Evolutionary conservation across 2,888 invertebrate species (phyloP), one percentile per base, ranked within the genome.

Genomic region (Phytoseiulus persimilis): DNA sequence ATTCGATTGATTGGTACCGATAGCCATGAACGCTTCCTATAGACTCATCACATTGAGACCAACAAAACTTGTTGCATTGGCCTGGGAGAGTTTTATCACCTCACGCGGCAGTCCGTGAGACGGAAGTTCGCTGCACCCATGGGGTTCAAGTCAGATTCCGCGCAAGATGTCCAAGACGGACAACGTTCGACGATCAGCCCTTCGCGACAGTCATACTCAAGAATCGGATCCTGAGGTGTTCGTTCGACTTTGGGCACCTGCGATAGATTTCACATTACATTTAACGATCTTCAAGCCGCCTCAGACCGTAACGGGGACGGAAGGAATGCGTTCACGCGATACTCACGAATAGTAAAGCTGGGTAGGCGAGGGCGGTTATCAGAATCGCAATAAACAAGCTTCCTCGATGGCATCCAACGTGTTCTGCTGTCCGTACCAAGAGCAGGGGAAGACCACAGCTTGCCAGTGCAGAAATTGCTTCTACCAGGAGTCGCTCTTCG

Each of bases 151-250:
- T 87, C 87, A 32, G 87, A 87, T 14, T 87, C 87, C 32, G 87
- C 87, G 23, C 87, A 87, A 6, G 87, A 87, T 14, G 87, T 87
- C 87, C 87, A 87, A 31, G 32, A 45, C 5, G 87, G 87, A 23
- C 87, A 87, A 11, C 87, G 87, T n/a, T 87, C 87, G n/a, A 87
- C 87, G 0, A 87, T 87, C 18, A 87, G 87, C 18, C 87, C 87
- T 33, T 87, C 87, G 0, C 87, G 87, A 32, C 87, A 87, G 33
- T 87, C 87, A 31, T 33, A 87, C 31, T 87, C 87, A 23, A 87
- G 87, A 32, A 87, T 45, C 28, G 87, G 87, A 33, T 87, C 87
- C 33, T 45, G 32, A 0, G 87, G 87, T 45, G 45, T n/a, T n/a
- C 87, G 32, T 45, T 87, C 39, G 6, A 87, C 87, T 32, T 45